phyloP scores from a whole-genome alignment of 2,113 vertebrate species.

The Ahaetulla prasina region DNA sequence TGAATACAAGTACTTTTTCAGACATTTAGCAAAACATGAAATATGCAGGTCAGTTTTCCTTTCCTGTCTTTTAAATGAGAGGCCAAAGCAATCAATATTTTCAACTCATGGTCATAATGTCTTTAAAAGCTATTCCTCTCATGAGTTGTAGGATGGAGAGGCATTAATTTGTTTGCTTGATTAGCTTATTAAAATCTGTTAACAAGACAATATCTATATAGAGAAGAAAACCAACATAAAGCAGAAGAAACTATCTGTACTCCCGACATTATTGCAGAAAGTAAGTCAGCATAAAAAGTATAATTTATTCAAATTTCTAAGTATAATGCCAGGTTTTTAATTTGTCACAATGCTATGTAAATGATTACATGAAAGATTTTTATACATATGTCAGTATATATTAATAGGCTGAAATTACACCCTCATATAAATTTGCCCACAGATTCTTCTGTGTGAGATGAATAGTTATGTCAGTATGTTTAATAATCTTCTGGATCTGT shows the following conservation, averaged over 20 bases:
- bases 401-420: not conserved
- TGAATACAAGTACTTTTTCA: not conserved
- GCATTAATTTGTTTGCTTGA: not conserved
- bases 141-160: not conserved
- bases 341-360: not conserved
- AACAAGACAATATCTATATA: not conserved
- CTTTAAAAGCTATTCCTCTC: not conserved
- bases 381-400: not conserved
- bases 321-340: not conserved
- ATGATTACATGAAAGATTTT: not conserved
- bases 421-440: no score
- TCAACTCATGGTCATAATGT: not conserved
- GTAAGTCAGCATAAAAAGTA: not conserved
- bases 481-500: no score
- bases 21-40: constrained; percentile 1
- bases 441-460: no score
- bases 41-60: not conserved
- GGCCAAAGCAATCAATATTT: not conserved
- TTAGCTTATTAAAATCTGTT: not conserved
- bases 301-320: not conserved
- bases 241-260: constrained; percentile 1
- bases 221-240: not conserved
- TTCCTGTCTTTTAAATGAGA: not conserved
- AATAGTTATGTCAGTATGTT: no score
- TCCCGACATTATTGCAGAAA: not conserved